Evolutionary conservation across 1,140 invertebrate genomes (phyloP), one percentile per base, ranked within the genome.

Genomic region (Venustaconcha ellipsiformis): DNA sequence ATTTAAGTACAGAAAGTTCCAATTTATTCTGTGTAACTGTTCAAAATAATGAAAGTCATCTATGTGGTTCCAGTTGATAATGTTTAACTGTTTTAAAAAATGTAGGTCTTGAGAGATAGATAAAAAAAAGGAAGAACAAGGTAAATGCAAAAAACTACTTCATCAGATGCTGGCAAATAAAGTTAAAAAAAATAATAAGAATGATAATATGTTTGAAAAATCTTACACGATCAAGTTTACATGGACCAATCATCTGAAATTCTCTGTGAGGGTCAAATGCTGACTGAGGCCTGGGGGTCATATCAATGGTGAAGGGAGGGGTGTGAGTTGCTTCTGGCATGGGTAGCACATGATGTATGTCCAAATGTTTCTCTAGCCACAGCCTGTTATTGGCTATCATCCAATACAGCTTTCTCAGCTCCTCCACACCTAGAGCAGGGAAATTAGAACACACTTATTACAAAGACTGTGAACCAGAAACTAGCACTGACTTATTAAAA

Each of bases 341-440:
- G 11, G 82, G 80, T 60, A 82, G 67, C 4, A 70, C 67, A 59
- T 77, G 77, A 37, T 83, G 74, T 14, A 88, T 83, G 58, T 87
- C 86, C 56, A 89, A 72, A 64, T 87, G 85, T 17, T 76, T 71
- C 65, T 85, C 79, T 13, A 89, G 72, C 87, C 87, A 88, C 11
- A 56, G 57, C 30, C 79, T 65, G 69, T 89, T 89, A 75, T 87
- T 85, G 20, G 69, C 20, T 14, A 89, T 72, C 59, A 88, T 67
- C 70, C 80, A 74, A 70, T 86, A 80, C 11, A 88, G 57, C 23
- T 76, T 65, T 20, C 66, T 70, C 57, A 89, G 57, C 62, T 85
- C 76, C 3, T 72, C 15, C 14, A 67, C 56, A 67, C 88, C 88
- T 87, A 48, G 37, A 8, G 37, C 37, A 48, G 70, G 8, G 71